A percentile compares a stretch with the other conserved stretches of the same genome.
phyloP scores from a whole-genome alignment of 53 echinoderm and acorn worm genomes.

The Apostichopus leukothele region DNA sequence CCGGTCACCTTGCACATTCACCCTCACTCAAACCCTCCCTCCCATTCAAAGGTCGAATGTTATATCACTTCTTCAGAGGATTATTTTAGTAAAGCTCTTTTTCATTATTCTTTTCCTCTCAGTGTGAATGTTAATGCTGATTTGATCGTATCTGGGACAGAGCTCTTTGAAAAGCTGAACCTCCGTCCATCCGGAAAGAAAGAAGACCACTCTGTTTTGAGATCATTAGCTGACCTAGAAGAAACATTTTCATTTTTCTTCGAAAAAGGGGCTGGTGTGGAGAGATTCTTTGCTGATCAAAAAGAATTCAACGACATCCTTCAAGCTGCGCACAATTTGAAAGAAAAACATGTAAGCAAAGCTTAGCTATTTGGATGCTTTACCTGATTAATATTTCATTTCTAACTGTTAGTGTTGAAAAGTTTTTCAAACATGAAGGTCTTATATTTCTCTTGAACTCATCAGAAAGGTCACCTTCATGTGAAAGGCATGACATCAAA shows the following conservation, averaged over 20 bases:
- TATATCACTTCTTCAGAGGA: background rate
- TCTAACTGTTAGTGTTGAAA: background rate
- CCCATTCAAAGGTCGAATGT: background rate
- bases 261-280: constrained; percentile 77
- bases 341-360: constrained; percentile 67
- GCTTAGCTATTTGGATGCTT: background rate
- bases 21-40: too few species aligned
- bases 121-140: constrained; percentile 93
- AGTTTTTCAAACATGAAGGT: background rate
- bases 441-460: too few species aligned
- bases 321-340: constrained; percentile 68
- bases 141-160: constrained; percentile 86
- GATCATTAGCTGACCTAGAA: constrained; percentile 68
- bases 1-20: background rate
- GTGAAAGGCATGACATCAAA: too few species aligned
- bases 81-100: background rate
- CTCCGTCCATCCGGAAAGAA: constrained; percentile 53
- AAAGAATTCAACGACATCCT: constrained; percentile 64
- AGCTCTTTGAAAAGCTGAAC: constrained; percentile 61
- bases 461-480: too few species aligned
- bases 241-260: constrained; percentile 77
- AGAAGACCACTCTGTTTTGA: constrained; percentile 61
- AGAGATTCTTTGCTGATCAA: constrained; percentile 72
- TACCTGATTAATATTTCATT: too few species aligned
- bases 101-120: background rate